phyloP scores from a whole-genome alignment of 2,888 invertebrate species.

The Dimorphilus gyrociliatus region DNA sequence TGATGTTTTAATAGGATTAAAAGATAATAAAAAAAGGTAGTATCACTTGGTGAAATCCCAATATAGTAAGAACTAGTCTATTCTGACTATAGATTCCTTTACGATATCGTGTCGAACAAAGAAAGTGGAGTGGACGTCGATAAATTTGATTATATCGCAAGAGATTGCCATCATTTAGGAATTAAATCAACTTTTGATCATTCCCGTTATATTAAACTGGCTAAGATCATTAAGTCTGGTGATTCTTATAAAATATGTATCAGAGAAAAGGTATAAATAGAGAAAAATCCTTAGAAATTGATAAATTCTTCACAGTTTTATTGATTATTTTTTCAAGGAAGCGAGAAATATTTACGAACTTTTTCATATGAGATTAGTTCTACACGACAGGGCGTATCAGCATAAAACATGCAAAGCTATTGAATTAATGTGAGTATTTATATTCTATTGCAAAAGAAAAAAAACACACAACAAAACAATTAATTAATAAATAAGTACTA shows the following conservation, averaged over 20 bases:
- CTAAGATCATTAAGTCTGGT: conserved; percentile 25
- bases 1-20: too few species aligned
- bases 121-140: conserved; percentile 49
- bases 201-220: conserved; percentile 36
- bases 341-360: conserved; percentile 21
- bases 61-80: not conserved
- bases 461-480: not conserved
- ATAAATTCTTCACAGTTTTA: too few species aligned
- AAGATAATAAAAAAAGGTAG: not conserved
- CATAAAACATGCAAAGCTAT: conserved; percentile 37
- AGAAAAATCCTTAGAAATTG: too few species aligned
- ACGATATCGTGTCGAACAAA: conserved; percentile 47
- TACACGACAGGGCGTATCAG: conserved; percentile 40
- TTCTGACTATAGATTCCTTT: too few species aligned
- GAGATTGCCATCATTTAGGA: conserved; percentile 44
- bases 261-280: conserved; percentile 40
- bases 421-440: conserved; percentile 40
- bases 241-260: conserved; percentile 32
- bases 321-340: conserved; percentile 11
- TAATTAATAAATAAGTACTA: too few species aligned
- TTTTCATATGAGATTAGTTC: conserved; percentile 18
- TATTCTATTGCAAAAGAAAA: not conserved
- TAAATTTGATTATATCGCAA: conserved; percentile 50
- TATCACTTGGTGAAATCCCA: not conserved
- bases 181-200: conserved; percentile 40